Conservation (phyloP, 2,888 invertebrate species). For the Monoplex corrugatus region DNA sequence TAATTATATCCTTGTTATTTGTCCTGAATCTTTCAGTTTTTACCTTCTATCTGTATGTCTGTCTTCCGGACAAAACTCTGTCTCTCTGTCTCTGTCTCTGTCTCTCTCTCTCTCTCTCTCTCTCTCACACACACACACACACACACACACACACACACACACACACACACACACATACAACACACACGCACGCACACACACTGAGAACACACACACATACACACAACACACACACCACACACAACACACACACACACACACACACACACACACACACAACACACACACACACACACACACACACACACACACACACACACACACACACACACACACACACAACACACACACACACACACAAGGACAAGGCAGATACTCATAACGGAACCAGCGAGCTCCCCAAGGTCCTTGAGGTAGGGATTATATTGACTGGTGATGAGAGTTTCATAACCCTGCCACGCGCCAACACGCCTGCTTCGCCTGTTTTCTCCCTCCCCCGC, state of each 20-base stretch:
- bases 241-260: background rate
- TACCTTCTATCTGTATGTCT: background rate
- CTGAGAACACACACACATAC: background rate
- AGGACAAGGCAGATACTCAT: background rate
- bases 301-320: background rate
- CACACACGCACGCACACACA: no score
- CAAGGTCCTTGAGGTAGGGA: constrained; percentile 15
- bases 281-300: background rate
- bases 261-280: background rate
- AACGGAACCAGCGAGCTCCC: background rate
- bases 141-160: background rate
- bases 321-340: background rate
- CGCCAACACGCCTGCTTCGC: background rate
- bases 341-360: background rate
- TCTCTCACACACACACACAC: background rate
- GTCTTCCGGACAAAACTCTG: background rate
- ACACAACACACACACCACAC: background rate
- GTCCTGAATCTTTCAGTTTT: no score
- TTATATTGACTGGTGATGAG: constrained; percentile 42
- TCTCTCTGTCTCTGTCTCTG: constrained; percentile 13
- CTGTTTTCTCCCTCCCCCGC: background rate
- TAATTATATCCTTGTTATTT: no score
- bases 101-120: background rate
- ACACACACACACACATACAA: background rate
- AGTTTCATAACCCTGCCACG: constrained; percentile 42